These are phyloP conservation scores for Bombyx mandarina DNA, from an alignment of 1,140 invertebrate species.

Conservation along the genomic window DNA sequence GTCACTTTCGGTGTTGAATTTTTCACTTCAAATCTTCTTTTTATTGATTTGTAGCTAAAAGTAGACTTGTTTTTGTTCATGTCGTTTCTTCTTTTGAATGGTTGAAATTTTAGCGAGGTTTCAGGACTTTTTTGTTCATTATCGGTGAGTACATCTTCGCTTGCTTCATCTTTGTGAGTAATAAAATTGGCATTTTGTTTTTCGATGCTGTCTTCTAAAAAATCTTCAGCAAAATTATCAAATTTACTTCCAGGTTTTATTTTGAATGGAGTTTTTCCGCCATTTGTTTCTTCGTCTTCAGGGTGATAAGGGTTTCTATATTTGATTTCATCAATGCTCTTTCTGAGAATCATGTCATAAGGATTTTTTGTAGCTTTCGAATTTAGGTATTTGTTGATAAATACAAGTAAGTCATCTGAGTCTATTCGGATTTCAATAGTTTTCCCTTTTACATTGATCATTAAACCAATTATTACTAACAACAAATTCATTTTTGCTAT, in stretches of 20 bases:
- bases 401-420: slow-evolving; percentile 2
- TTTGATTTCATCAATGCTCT: not conserved
- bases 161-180: not conserved
- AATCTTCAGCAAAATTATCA: not conserved
- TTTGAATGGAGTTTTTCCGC: too few species aligned
- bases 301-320: slow-evolving; percentile 7
- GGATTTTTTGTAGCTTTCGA: slow-evolving; percentile 5
- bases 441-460: slow-evolving; percentile 1
- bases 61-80: too few species aligned
- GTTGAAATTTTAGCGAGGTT: too few species aligned
- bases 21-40: slow-evolving; percentile 3
- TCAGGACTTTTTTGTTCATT: slow-evolving; percentile 1
- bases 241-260: not conserved
- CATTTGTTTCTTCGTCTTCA: slow-evolving; percentile 1
- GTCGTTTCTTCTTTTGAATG: too few species aligned
- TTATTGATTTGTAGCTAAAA: not conserved
- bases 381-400: not conserved
- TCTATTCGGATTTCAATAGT: slow-evolving; percentile 6
- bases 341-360: not conserved
- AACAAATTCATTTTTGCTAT: too few species aligned
- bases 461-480: not conserved
- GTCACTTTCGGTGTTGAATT: too few species aligned
- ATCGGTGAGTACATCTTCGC: slow-evolving; percentile 6
- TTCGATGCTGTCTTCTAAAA: slow-evolving; percentile 1
- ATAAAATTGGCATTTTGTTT: slow-evolving; percentile 8